Evolutionary conservation across 2,113 vertebrate genomes (phyloP), one percentile per base, ranked within the genome.

Genomic region (Stigmatopora nigra): DNA sequence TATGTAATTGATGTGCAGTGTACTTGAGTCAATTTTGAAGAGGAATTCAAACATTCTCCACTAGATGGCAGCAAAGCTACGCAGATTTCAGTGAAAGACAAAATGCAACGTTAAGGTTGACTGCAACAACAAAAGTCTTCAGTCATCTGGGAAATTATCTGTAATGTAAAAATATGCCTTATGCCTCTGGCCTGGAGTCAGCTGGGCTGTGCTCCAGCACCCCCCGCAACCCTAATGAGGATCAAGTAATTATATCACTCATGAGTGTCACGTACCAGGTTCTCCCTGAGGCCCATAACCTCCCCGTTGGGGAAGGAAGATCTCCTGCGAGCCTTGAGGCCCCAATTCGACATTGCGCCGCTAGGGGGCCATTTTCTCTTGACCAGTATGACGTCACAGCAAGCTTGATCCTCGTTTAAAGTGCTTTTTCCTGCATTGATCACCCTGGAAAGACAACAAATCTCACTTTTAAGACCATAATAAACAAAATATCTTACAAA

Each of bases 381-480:
- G 67, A 98, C 92, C 69, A 89, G 81, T 71, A 99, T 88, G 60
- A 98, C 92, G 79, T 98, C 95, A 72, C 95, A 99, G 85, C 94
- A 95, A 44, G 95, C 97, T 85, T 99, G 97, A 87, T 99, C 97
- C 85, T 99, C 96, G 5, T 99, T 99, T 77, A 97, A 91, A 0
- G 93, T 91, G 84, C 97, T 98, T 82, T 99, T 99, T 25, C 97
- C 97, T 1, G 95, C 94, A 72, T 99, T 99, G 87, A 99, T 99
- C 55, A 98, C 95, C 81, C 97, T 98, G 81, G 13, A 78, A 31
- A 52, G 20, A 76, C 46, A 65, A 5, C 22, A 12, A 61, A 1
- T 25, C 36, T 17, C 46, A 7, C 10, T 13, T 14, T 63, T 2
- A 36, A 49, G 52, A 46, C 25, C 25, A 1, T 31, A n/a, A 61